Conservation (phyloP, 2,113 vertebrate genomes). For the Protobothrops flavoviridis region DNA sequence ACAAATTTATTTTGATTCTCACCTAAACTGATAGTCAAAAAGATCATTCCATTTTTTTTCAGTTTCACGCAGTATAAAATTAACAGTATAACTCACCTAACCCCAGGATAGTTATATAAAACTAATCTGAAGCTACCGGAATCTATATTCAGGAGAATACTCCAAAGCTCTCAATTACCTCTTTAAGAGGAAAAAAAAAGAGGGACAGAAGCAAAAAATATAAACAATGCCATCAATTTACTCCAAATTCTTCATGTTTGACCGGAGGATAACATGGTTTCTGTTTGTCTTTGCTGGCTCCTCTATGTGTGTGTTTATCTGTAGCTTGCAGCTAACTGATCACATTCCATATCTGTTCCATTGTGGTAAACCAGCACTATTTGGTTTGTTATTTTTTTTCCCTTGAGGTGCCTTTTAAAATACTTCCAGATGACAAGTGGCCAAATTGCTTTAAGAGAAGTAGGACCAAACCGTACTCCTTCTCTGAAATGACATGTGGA, state of each 20-base stretch:
- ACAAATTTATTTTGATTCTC: background rate
- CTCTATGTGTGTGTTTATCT: conserved; percentile 78
- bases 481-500: conserved; percentile 15
- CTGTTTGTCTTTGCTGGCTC: conserved; percentile 68
- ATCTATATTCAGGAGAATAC: conserved; percentile 50
- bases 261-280: conserved; percentile 76
- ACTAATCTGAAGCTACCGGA: conserved; percentile 61
- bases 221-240: conserved; percentile 70
- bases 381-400: conserved; percentile 70
- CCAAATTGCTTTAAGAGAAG: conserved; percentile 53
- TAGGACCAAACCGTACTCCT: conserved; percentile 23
- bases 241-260: conserved; percentile 61
- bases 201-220: conserved; percentile 63
- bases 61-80: conserved; percentile 39
- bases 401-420: conserved; percentile 78
- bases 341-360: conserved; percentile 84
- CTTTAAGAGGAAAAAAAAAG: conserved; percentile 58
- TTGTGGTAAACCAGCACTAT: conserved; percentile 75
- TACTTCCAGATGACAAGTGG: conserved; percentile 75
- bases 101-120: conserved; percentile 31
- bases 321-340: conserved; percentile 82
- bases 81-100: conserved; percentile 30
- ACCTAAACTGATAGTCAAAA: background rate
- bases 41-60: background rate
- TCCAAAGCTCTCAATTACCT: conserved; percentile 57